phyloP scores from a whole-genome alignment of 2,113 vertebrate species.

The Thamnaconus septentrionalis region DNA sequence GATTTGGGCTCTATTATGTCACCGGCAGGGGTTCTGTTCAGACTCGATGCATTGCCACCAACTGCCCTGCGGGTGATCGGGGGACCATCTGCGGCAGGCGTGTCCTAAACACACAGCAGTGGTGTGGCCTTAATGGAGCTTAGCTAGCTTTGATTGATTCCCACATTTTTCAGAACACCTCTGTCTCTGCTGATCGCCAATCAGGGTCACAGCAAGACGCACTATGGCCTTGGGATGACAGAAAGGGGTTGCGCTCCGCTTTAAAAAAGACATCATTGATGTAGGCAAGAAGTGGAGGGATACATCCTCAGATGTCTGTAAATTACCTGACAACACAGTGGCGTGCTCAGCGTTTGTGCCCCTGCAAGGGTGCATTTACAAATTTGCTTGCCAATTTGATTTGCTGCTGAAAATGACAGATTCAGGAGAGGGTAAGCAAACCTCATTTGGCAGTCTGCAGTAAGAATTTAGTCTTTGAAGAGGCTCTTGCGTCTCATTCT shows the following conservation, averaged over 20 bases:
- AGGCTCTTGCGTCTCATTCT: background rate
- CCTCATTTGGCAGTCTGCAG: conserved; percentile 7
- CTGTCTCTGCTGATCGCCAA: conserved; percentile 61
- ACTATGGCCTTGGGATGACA: conserved; percentile 12
- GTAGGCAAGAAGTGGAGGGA: conserved; percentile 10
- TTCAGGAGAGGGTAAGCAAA: conserved; percentile 23
- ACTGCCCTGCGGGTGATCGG: conserved; percentile 49
- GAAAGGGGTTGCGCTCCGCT: conserved; percentile 27
- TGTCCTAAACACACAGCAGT: conserved; percentile 32
- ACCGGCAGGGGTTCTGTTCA: conserved; percentile 54
- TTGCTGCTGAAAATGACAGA: conserved; percentile 27
- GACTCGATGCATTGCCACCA: conserved; percentile 37
- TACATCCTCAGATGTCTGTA: conserved; percentile 22
- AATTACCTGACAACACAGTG: conserved; percentile 9
- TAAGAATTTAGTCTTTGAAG: conserved; percentile 13
- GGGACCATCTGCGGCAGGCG: conserved; percentile 53
- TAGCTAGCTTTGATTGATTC: conserved; percentile 58
- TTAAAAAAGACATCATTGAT: conserved; percentile 18
- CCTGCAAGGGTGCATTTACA: background rate
- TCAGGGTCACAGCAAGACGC: conserved; percentile 25
- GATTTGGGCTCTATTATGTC: conserved; percentile 66
- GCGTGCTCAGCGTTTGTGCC: too few relatives aligned
- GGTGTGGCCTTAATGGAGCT: conserved; percentile 26
- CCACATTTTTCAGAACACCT: conserved; percentile 54
- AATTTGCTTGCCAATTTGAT: conserved; percentile 32